These are phyloP conservation scores for Drosophila nasuta DNA, from an alignment of 1,140 invertebrate genomes.

Conservation along the genomic window DNA sequence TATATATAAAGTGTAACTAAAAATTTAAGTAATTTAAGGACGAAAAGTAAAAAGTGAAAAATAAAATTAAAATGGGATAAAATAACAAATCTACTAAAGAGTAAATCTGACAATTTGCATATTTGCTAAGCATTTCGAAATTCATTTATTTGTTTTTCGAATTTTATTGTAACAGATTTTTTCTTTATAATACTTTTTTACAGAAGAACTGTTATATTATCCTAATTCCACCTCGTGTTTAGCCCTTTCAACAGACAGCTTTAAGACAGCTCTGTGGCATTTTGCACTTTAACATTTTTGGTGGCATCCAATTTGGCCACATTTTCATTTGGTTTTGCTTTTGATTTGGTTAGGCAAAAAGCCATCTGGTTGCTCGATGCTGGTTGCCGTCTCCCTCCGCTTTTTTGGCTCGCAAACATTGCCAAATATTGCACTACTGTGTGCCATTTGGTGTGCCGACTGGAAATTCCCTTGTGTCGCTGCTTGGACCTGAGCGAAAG, in stretches of 20 bases:
- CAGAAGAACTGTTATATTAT: no score
- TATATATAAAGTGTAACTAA: not conserved
- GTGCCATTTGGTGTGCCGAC: constrained; percentile 71
- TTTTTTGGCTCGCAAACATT: constrained; percentile 8
- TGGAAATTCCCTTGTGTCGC: constrained; percentile 68
- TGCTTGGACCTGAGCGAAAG: constrained; percentile 9
- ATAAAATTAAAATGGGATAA: no score
- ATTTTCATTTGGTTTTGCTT: constrained; percentile 20
- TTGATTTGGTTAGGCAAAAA: constrained; percentile 27
- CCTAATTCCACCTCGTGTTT: not conserved
- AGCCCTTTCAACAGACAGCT: not conserved
- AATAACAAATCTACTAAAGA: no score
- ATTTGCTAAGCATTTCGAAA: no score
- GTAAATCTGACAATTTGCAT: no score
- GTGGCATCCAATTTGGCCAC: constrained; percentile 1
- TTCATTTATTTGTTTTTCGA: no score
- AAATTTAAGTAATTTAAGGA: not conserved
- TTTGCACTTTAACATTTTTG: constrained; percentile 6
- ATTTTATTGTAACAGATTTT: no score
- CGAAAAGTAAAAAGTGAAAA: no score
- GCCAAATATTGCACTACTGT: constrained; percentile 75
- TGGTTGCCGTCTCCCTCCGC: not conserved
- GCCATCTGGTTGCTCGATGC: not conserved
- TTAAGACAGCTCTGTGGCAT: constrained; percentile 4
- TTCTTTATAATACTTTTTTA: no score